Evolutionary conservation across 2,113 vertebrate genomes (phyloP).

Genomic region (Mus spicilegus): DNA sequence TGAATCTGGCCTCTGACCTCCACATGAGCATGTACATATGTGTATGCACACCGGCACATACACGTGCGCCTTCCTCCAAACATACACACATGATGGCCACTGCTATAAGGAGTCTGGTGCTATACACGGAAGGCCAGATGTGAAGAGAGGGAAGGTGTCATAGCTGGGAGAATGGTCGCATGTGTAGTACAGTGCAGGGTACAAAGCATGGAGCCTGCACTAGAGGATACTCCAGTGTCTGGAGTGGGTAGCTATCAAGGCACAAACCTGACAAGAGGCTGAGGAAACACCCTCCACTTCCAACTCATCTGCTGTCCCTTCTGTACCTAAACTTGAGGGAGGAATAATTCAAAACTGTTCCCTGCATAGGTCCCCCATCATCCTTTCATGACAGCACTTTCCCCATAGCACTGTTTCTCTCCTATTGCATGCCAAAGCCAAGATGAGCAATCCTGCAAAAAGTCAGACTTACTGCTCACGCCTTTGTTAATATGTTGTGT

Average conservation of each 20-base stretch:
- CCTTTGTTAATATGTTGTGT: not conserved
- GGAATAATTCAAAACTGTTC: not conserved
- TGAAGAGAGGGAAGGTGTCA: not conserved
- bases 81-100: not conserved
- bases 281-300: not conserved
- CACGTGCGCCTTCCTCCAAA: not conserved
- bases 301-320: too few relatives aligned
- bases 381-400: not conserved
- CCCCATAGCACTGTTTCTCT: not conserved
- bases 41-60: not conserved
- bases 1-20: not conserved
- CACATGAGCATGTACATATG: not conserved
- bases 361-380: not conserved
- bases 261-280: not conserved
- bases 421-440: not conserved
- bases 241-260: accelerated
- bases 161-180: not conserved
- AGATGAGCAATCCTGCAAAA: not conserved
- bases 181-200: not conserved
- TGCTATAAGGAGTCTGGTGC: not conserved
- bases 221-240: not conserved
- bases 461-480: not conserved
- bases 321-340: not conserved
- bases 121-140: not conserved
- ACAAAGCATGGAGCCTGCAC: not conserved